These are phyloP conservation scores for Fulmarus glacialis DNA, from an alignment of 2,113 vertebrate species.

Conservation along the genomic window DNA sequence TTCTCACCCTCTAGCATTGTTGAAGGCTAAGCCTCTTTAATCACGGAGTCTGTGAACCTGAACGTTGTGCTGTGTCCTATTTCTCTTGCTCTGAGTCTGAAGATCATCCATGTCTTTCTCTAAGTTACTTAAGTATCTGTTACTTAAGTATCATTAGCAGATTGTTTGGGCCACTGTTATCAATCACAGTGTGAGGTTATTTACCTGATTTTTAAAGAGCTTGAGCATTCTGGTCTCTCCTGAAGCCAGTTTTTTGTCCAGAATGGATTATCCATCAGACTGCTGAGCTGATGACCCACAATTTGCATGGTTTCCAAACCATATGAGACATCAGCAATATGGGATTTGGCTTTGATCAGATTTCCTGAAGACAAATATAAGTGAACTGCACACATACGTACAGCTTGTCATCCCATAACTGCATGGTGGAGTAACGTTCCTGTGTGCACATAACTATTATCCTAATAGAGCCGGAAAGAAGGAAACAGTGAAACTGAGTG, in stretches of 20 bases:
- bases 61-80: not conserved
- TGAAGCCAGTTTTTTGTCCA: not conserved
- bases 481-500: not conserved
- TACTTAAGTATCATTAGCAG: not conserved
- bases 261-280: not conserved
- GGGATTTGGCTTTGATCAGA: not conserved
- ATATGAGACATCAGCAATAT: not conserved
- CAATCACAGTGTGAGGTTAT: not conserved
- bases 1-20: not conserved
- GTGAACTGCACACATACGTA: not conserved
- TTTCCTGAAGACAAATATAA: not conserved
- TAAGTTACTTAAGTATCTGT: not conserved
- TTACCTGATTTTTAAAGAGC: not conserved
- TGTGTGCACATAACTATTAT: rapidly evolving
- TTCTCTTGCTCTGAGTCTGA: not conserved
- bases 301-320: not conserved
- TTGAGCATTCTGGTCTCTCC: not conserved
- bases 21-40: not conserved
- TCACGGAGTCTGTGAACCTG: not conserved
- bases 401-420: not conserved
- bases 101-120: not conserved
- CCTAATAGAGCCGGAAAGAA: not conserved
- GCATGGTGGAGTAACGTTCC: not conserved
- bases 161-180: not conserved
- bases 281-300: not conserved